Percentiles rank a stretch among this genome's conserved stretches.
These are phyloP conservation scores for Eleutherodactylus coqui DNA, from an alignment of 2,797 vertebrate genomes.

Conservation along the genomic window DNA sequence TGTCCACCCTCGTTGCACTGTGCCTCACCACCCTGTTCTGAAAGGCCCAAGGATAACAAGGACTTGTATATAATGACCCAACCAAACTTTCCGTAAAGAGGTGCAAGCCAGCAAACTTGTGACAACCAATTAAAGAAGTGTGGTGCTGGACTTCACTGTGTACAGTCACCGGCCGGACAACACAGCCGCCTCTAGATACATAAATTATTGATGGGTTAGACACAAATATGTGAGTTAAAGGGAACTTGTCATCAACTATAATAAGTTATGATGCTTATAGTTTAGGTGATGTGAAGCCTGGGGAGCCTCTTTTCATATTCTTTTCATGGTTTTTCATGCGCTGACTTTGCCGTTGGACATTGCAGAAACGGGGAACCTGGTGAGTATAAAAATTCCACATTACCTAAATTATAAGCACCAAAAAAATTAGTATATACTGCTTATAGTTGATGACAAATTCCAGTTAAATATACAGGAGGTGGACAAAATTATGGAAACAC, in stretches of 20 bases:
- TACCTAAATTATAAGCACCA: too few species aligned
- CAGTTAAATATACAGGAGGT: too few species aligned
- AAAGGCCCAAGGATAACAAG: background rate
- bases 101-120: background rate
- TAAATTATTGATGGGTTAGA: constrained; percentile 1
- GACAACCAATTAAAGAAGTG: background rate
- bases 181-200: background rate
- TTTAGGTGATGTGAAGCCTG: too few species aligned
- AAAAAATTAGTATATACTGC: too few species aligned
- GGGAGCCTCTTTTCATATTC: too few species aligned
- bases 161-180: background rate
- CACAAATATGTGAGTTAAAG: background rate
- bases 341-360: too few species aligned
- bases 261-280: too few species aligned
- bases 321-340: too few species aligned
- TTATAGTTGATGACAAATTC: too few species aligned
- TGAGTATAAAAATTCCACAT: too few species aligned
- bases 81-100: background rate
- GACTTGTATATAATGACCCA: constrained; percentile 18
- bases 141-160: background rate
- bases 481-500: too few species aligned
- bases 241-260: background rate
- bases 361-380: too few species aligned
- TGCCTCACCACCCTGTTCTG: background rate
- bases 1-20: constrained; percentile 4